Conservation (phyloP, 2,888 invertebrate genomes). For the Drosophila nigritarsus region DNA sequence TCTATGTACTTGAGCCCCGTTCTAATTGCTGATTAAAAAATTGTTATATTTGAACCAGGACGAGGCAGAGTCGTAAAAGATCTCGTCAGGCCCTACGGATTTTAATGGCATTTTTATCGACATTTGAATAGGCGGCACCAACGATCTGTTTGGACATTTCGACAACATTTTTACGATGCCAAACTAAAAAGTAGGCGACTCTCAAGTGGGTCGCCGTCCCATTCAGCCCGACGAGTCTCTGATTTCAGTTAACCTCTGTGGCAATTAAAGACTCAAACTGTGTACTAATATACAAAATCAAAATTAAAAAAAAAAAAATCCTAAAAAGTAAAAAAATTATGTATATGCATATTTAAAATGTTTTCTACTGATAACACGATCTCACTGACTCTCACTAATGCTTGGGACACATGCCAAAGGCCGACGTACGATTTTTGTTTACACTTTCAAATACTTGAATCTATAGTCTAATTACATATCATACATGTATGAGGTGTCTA, state of each 20-base stretch:
- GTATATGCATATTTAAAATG: constrained; percentile 18
- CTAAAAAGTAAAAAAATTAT: constrained; percentile 22
- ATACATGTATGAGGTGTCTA: constrained; percentile 7
- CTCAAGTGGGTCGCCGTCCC: constrained; percentile 66
- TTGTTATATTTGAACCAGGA: constrained; percentile 73
- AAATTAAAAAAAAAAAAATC: constrained; percentile 31
- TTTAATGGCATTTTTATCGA: constrained; percentile 82
- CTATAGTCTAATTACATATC: constrained; percentile 34
- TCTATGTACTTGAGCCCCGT: constrained; percentile 44
- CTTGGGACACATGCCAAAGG: constrained; percentile 39
- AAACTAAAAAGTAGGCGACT: constrained; percentile 44
- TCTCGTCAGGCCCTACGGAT: constrained; percentile 26
- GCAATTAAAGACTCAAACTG: constrained; percentile 55
- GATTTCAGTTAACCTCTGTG: constrained; percentile 73
- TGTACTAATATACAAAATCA: constrained; percentile 37
- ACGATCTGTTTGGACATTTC: constrained; percentile 83
- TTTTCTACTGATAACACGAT: constrained; percentile 56
- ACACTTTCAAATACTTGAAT: constrained; percentile 28
- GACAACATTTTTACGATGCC: constrained; percentile 68
- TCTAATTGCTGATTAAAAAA: constrained; percentile 71
- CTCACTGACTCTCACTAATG: constrained; percentile 16
- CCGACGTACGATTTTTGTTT: constrained; percentile 57
- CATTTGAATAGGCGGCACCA: constrained; percentile 75
- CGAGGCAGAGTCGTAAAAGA: constrained; percentile 56
- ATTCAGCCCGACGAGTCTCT: constrained; percentile 26